A percentile compares a stretch with the other conserved stretches of the same genome.
These are phyloP conservation scores for Urocyon cinereoargenteus DNA, from an alignment of 2,797 vertebrate genomes.

Conservation along the genomic window DNA sequence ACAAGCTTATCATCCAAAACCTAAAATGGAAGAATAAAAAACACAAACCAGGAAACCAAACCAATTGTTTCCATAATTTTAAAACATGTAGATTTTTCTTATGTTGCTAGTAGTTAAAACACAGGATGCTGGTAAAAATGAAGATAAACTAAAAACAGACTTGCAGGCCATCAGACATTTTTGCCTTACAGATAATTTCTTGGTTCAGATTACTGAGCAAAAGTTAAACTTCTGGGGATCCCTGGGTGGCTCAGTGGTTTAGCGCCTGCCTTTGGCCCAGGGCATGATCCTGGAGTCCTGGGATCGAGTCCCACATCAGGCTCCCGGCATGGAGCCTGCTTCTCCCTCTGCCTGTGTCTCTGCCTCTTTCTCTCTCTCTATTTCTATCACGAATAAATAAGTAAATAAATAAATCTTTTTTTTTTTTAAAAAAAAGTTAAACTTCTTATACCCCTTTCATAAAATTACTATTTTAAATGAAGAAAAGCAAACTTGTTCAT, in stretches of 20 bases:
- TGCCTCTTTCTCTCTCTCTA: too few relatives aligned
- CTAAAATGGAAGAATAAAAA: conserved; percentile 84
- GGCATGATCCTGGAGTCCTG: too few relatives aligned
- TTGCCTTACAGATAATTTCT: conserved; percentile 7
- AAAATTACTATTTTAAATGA: conserved; percentile 26
- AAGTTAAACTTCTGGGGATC: neutral
- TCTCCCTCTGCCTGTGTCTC: too few relatives aligned
- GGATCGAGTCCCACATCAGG: too few relatives aligned
- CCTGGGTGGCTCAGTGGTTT: too few relatives aligned
- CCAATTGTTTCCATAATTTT: conserved; percentile 30
- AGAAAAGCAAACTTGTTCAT: neutral
- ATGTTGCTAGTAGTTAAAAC: neutral
- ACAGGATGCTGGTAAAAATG: neutral
- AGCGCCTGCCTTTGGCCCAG: too few relatives aligned
- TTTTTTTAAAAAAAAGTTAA: neutral
- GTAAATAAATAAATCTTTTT: too few relatives aligned
- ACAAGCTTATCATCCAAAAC: conserved; percentile 90
- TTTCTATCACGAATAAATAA: too few relatives aligned
- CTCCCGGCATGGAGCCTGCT: too few relatives aligned
- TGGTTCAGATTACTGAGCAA: conserved; percentile 39
- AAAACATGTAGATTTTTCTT: conserved; percentile 21
- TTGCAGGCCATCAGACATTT: neutral
- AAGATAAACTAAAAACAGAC: neutral
- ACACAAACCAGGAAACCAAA: conserved; percentile 13
- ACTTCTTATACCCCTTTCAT: neutral